These are phyloP conservation scores for Alethe castanea DNA, from an alignment of 2,113 vertebrate genomes.

Conservation along the genomic window DNA sequence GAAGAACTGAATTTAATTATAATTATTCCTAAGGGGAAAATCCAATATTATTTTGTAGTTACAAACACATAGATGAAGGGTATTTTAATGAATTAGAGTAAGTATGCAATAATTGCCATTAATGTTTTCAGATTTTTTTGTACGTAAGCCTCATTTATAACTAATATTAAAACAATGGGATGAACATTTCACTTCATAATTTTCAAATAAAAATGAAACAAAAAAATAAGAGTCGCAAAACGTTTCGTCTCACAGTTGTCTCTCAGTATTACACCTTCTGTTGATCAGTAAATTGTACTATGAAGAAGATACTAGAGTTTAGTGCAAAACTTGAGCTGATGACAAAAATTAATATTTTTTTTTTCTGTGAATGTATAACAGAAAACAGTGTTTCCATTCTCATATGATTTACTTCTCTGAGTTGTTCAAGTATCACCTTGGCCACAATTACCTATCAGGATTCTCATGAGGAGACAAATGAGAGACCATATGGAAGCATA, in stretches of 20 bases:
- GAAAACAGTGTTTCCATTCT: not conserved
- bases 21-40: not conserved
- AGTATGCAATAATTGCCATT: not conserved
- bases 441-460: not conserved
- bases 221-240: not conserved
- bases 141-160: not conserved
- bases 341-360: not conserved
- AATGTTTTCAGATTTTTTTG: not conserved
- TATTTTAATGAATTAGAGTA: not conserved
- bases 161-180: not conserved
- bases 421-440: not conserved
- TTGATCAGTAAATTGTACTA: not conserved
- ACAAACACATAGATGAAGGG: not conserved
- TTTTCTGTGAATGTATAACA: not conserved
- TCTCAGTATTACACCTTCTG: not conserved
- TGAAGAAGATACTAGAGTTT: not conserved
- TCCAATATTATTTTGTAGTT: not conserved
- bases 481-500: too few relatives aligned
- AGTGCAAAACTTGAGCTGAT: not conserved
- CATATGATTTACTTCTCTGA: not conserved
- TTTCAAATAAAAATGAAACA: not conserved
- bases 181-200: not conserved
- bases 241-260: accelerated
- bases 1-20: not conserved
- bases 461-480: not conserved